Evolutionary conservation across 2,888 invertebrate genomes (phyloP).

Genomic region (Drosophila mayaguana): DNA sequence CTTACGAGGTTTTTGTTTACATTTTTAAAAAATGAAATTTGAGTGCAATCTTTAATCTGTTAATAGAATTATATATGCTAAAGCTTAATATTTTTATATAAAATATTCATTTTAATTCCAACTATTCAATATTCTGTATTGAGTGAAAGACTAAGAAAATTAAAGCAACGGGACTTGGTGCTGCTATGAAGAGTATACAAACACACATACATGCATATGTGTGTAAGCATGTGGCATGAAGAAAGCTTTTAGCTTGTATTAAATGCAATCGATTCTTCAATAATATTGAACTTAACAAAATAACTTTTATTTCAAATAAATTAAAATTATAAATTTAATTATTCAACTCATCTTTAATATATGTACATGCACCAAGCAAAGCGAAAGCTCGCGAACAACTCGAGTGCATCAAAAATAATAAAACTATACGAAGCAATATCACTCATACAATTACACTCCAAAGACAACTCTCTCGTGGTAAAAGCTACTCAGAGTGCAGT

Average conservation of each 20-base stretch:
- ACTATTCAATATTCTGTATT: too few species aligned
- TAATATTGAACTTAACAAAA: too few species aligned
- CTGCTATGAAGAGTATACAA: neutral
- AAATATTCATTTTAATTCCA: neutral
- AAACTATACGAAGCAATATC: neutral
- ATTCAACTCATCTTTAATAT: too few species aligned
- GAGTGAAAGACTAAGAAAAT: neutral
- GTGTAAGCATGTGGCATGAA: neutral
- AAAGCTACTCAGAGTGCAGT: neutral
- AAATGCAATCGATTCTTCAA: too few species aligned
- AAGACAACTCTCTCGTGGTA: neutral
- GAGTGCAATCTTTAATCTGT: neutral
- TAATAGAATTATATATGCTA: neutral
- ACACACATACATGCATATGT: neutral
- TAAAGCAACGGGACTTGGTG: neutral
- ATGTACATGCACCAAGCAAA: too few species aligned
- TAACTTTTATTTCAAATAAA: too few species aligned
- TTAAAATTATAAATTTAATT: too few species aligned
- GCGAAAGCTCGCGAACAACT: too few species aligned
- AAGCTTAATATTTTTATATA: neutral
- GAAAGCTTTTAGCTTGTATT: neutral
- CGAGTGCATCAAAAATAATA: too few species aligned
- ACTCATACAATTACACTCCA: neutral
- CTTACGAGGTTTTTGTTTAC: neutral
- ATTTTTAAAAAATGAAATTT: neutral